Percentiles rank a stretch among this genome's conserved stretches.
Conservation (phyloP, 2,888 invertebrate species). For the Mythimna albipuncta region DNA sequence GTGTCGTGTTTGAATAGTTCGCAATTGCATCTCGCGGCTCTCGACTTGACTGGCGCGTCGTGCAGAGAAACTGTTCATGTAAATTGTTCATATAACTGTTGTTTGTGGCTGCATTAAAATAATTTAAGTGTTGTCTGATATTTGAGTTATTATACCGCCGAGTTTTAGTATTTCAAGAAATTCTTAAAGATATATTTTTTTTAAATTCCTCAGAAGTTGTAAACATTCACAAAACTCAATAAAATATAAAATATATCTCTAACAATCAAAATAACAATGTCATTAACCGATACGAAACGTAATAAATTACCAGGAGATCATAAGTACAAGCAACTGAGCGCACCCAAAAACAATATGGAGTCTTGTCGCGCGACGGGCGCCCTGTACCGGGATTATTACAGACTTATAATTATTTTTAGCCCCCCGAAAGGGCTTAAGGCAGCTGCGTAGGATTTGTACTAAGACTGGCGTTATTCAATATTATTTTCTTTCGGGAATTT, state of each 20-base stretch:
- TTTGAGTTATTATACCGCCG: conserved; percentile 6
- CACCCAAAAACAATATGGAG: conserved; percentile 74
- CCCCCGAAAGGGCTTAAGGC: conserved; percentile 86
- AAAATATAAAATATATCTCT: conserved; percentile 44
- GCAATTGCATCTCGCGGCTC: conserved; percentile 54
- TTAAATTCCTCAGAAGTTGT: conserved; percentile 24
- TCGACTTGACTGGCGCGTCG: conserved; percentile 44
- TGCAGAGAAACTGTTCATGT: conserved; percentile 57
- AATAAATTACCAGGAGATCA: conserved; percentile 68
- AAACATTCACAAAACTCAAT: conserved; percentile 39
- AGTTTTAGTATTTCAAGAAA: background rate
- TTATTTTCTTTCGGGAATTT: conserved; percentile 82
- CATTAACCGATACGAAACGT: conserved; percentile 57
- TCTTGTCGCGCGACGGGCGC: conserved; percentile 70
- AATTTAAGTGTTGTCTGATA: conserved; percentile 32
- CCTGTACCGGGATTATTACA: conserved; percentile 73
- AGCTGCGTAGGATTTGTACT: conserved; percentile 86
- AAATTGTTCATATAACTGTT: conserved; percentile 53
- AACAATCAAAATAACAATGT: conserved; percentile 63
- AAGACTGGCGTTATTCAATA: conserved; percentile 87
- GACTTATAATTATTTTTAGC: conserved; percentile 81
- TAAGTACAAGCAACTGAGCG: conserved; percentile 67
- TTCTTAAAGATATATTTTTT: background rate
- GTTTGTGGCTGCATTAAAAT: conserved; percentile 35
- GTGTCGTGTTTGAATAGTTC: conserved; percentile 57